Conservation (phyloP, 2,113 vertebrate species). For the Petromus typicus region DNA sequence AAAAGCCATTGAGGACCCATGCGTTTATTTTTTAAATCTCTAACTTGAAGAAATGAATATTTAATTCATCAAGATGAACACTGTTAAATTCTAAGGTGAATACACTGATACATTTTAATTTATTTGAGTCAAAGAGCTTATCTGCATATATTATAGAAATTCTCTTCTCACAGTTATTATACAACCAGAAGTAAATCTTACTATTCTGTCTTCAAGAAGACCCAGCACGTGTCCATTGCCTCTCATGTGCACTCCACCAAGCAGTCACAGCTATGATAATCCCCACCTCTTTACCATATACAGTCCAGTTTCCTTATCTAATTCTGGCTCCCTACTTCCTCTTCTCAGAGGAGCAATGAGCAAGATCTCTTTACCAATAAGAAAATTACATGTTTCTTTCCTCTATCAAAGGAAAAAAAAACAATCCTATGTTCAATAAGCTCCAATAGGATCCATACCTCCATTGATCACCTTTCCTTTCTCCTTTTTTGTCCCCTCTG, state of each 20-base stretch:
- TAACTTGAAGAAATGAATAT: not conserved
- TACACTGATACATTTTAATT: rapidly evolving
- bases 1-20: not conserved
- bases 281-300: too few relatives aligned
- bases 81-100: too few relatives aligned
- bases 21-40: not conserved
- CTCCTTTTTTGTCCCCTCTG: rapidly evolving
- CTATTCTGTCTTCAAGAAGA: not conserved
- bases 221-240: rapidly evolving
- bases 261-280: rapidly evolving
- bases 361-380: not conserved
- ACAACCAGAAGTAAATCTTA: too few relatives aligned
- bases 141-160: rapidly evolving
- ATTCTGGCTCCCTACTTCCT: too few relatives aligned
- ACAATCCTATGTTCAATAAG: rapidly evolving
- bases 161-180: not conserved
- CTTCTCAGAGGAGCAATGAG: not conserved
- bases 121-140: too few relatives aligned
- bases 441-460: rapidly evolving
- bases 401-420: not conserved
- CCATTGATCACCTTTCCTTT: too few relatives aligned
- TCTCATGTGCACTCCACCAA: rapidly evolving
- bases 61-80: not conserved
- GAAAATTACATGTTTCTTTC: rapidly evolving
- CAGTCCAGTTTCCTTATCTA: too few relatives aligned